Evolutionary conservation across 2,113 vertebrate genomes (phyloP).

Genomic region (Lasiurus borealis): DNA sequence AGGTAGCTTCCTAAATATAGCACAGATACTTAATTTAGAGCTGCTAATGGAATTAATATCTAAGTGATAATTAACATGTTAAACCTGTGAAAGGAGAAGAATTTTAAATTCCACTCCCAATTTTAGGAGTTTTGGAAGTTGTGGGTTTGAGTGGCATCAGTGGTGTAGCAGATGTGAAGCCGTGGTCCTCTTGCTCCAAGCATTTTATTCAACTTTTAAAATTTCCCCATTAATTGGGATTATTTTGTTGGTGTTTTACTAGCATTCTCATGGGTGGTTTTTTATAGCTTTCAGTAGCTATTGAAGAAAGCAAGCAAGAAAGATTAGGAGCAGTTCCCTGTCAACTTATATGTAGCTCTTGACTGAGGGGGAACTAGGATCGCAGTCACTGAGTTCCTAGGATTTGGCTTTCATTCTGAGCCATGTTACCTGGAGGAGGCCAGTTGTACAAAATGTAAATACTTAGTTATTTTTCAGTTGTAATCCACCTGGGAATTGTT

Average conservation of each 20-base stretch:
- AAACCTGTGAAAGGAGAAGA: slow-evolving; percentile 35
- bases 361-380: neutral
- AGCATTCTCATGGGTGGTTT: neutral
- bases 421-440: neutral
- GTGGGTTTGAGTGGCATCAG: neutral
- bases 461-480: neutral
- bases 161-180: neutral
- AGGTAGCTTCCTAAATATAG: slow-evolving; percentile 60
- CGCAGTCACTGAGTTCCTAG: neutral
- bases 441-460: neutral
- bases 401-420: neutral
- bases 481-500: neutral
- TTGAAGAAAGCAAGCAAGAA: slow-evolving; percentile 38
- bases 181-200: neutral
- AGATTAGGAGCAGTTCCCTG: neutral
- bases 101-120: slow-evolving; percentile 52
- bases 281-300: neutral
- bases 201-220: slow-evolving; percentile 22
- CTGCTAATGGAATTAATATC: slow-evolving; percentile 74
- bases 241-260: slow-evolving; percentile 31
- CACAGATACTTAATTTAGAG: slow-evolving; percentile 63
- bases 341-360: neutral
- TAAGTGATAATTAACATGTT: slow-evolving; percentile 74
- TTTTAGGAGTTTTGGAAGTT: slow-evolving; percentile 26
- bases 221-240: slow-evolving; percentile 37